Percentiles rank a stretch among this genome's conserved stretches.
Conservation (phyloP, 2,113 vertebrate species). For the Elephantulus edwardii region DNA sequence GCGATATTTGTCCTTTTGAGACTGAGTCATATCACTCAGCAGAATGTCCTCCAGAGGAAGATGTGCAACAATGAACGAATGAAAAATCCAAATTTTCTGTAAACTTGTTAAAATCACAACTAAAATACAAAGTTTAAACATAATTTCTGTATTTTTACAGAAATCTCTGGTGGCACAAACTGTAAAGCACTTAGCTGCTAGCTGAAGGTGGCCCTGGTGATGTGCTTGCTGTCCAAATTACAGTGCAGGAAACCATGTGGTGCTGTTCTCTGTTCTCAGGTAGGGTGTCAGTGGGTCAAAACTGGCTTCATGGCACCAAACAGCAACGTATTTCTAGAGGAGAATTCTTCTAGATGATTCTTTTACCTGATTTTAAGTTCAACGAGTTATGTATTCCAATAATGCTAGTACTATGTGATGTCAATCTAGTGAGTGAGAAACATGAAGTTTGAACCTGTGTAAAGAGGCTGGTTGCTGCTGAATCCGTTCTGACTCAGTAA, state of each 20-base stretch:
- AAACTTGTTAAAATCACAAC: too few relatives aligned
- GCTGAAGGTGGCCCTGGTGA: not conserved
- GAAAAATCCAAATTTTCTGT: too few relatives aligned
- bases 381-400: not conserved
- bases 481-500: not conserved
- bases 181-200: not conserved
- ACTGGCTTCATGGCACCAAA: not conserved
- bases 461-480: not conserved
- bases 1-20: too few relatives aligned
- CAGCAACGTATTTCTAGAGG: not conserved
- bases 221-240: not conserved
- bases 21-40: too few relatives aligned
- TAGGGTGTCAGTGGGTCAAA: not conserved
- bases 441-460: not conserved
- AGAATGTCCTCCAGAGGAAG: too few relatives aligned
- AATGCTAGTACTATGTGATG: not conserved
- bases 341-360: not conserved
- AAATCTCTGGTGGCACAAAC: not conserved
- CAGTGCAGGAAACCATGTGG: not conserved
- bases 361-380: conserved; percentile 1
- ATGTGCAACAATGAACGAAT: too few relatives aligned
- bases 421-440: not conserved
- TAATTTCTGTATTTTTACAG: not conserved
- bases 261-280: not conserved
- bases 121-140: too few relatives aligned